Percentiles rank a stretch among this genome's conserved stretches.
Conservation (phyloP, 2,113 vertebrate genomes). For the Bucco capensis region DNA sequence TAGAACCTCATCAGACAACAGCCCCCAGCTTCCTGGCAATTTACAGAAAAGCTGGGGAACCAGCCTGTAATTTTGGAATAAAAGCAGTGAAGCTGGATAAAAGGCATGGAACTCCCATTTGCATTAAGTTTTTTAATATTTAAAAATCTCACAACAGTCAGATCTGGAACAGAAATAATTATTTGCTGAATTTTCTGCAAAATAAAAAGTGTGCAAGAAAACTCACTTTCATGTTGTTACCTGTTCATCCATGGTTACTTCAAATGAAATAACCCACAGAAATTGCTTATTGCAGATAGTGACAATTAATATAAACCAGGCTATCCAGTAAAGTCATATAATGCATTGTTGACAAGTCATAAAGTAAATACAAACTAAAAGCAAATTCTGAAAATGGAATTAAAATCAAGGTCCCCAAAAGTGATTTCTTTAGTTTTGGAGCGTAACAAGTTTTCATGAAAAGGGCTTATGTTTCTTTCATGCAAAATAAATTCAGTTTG, state of each 20-base stretch:
- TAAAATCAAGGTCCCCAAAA: neutral
- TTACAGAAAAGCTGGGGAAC: neutral
- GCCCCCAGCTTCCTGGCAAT: neutral
- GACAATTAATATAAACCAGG: neutral
- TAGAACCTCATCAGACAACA: neutral
- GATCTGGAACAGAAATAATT: neutral
- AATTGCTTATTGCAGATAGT: neutral
- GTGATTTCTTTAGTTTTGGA: neutral
- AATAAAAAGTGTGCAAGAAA: neutral
- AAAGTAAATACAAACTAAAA: neutral
- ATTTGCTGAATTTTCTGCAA: neutral
- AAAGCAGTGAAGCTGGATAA: neutral
- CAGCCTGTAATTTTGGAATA: slow-evolving; percentile 21
- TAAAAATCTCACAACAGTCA: neutral
- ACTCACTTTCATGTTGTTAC: neutral
- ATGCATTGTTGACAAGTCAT: neutral
- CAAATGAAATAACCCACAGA: neutral
- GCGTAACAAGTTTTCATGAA: neutral
- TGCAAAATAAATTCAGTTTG: neutral
- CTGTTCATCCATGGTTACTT: neutral
- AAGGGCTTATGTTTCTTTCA: neutral
- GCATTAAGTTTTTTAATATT: neutral
- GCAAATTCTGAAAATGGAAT: neutral
- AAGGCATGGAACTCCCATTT: neutral
- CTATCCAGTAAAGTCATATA: neutral